Evolutionary conservation across 1,140 invertebrate genomes (phyloP), one percentile per base, ranked within the genome.

Genomic region (Neodiprion lecontei): DNA sequence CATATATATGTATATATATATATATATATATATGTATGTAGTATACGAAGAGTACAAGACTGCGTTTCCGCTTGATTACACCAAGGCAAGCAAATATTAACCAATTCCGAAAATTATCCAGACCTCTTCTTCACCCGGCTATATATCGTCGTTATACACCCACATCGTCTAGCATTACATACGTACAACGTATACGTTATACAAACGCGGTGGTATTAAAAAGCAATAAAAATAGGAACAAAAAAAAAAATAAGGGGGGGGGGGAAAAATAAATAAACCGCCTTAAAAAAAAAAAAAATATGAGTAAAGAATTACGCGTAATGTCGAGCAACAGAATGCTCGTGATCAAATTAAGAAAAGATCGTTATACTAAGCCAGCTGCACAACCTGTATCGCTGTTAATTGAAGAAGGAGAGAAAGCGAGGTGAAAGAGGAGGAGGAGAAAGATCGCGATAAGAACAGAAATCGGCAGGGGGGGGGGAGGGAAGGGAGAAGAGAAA

Each of bases 401-500:
- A 61, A 48, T 67, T 14, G 67, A n/a, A 72, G 72, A 67, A 7
- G 40, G 14, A 68, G n/a, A 8, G n/a, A 68, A n/a, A 68, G 67
- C 28, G 67, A 11, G 7, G n/a, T 67, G 14, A n/a, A 48, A 68
- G 61, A 40, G n/a, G 72, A 53, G 61, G 61, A 67, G 17, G 14
- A 70, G 65, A 40, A 48, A 67, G 21, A 69, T 66, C 61, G 40
- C 9, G 72, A 73, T 66, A 48, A 71, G 75, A 53, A 66, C 17
- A 70, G 72, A 53, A 17, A 53, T 48, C 66, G 68, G 53, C 7
- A 4, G 12, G 48, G 9, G 14, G 79, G 75, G 81, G 77, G 78
- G 76, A 76, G 65, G 78, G 78, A 70, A 74, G 75, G 65, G 78
- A 72, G 50, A 66, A 72, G 66, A 76, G 79, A 73, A 76, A 76